These are phyloP conservation scores for Drosophila pseudotakahashii DNA, from an alignment of 2,888 invertebrate species.

Conservation along the genomic window DNA sequence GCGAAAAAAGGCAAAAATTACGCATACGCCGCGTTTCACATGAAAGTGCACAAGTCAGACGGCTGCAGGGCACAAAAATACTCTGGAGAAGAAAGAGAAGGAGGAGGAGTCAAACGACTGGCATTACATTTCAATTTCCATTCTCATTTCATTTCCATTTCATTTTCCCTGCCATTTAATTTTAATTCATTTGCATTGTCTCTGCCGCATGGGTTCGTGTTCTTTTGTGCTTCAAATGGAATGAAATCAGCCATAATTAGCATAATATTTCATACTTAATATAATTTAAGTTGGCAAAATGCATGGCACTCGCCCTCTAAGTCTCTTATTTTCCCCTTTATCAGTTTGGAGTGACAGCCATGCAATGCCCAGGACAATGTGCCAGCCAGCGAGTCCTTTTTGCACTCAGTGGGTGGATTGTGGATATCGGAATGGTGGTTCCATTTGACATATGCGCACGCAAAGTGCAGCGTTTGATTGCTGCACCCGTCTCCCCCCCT, in stretches of 20 bases:
- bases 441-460: conserved; percentile 69
- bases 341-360: conserved; percentile 63
- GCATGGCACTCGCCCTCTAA: conserved; percentile 29
- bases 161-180: conserved; percentile 63
- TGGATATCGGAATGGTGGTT: not conserved
- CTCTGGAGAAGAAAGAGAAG: not conserved
- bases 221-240: conserved; percentile 53
- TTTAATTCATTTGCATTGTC: conserved; percentile 81
- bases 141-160: conserved; percentile 42
- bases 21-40: conserved; percentile 77
- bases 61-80: conserved; percentile 20
- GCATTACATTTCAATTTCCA: conserved; percentile 78
- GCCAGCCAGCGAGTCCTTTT: conserved; percentile 16
- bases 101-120: conserved; percentile 36
- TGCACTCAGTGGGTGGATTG: conserved; percentile 3
- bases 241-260: conserved; percentile 78
- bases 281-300: conserved; percentile 75
- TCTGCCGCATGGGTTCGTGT: conserved; percentile 42
- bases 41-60: conserved; percentile 53
- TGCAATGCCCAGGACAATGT: conserved; percentile 59
- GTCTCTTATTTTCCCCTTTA: not conserved
- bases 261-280: conserved; percentile 80
- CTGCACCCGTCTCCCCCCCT: conserved; percentile 6
- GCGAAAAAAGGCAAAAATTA: conserved; percentile 57
- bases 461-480: conserved; percentile 74